Evolutionary conservation across 2,888 invertebrate species (phyloP).

Genomic region (Brachylomia viminalis): DNA sequence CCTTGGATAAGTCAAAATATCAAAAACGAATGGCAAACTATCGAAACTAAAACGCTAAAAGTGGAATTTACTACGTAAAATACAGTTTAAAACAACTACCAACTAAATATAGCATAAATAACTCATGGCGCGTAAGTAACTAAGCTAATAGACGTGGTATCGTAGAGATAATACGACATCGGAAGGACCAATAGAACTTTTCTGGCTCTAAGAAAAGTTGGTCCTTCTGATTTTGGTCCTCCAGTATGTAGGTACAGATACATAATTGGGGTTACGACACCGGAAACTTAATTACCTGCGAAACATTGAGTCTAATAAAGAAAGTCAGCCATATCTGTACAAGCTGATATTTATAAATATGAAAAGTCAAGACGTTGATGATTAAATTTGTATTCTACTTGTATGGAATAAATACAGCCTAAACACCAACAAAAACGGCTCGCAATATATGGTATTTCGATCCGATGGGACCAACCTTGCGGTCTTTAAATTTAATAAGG

Average conservation of each 20-base stretch:
- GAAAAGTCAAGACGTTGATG: neutral
- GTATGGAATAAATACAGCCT: neutral
- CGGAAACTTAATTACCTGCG: neutral
- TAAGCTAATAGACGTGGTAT: too few species aligned
- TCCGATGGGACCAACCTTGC: slow-evolving; percentile 22
- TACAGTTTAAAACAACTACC: too few species aligned
- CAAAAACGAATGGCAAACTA: too few species aligned
- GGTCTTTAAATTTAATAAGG: slow-evolving; percentile 29
- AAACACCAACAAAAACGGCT: slow-evolving; percentile 18
- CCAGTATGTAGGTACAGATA: too few species aligned
- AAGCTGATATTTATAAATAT: neutral
- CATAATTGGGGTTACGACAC: neutral
- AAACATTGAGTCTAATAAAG: neutral
- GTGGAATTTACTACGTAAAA: too few species aligned
- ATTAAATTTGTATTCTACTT: slow-evolving; percentile 25
- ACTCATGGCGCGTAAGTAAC: too few species aligned
- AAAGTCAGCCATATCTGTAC: slow-evolving; percentile 4
- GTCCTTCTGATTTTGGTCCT: neutral
- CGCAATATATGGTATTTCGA: slow-evolving; percentile 33
- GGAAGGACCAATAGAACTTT: neutral
- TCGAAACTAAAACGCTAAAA: too few species aligned
- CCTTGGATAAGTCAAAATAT: too few species aligned
- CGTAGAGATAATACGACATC: too few species aligned
- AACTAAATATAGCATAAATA: too few species aligned
- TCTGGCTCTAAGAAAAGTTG: neutral